Evolutionary conservation across 2,888 invertebrate species (phyloP), one percentile per base, ranked within the genome.

Genomic region (Proisotoma minuta): DNA sequence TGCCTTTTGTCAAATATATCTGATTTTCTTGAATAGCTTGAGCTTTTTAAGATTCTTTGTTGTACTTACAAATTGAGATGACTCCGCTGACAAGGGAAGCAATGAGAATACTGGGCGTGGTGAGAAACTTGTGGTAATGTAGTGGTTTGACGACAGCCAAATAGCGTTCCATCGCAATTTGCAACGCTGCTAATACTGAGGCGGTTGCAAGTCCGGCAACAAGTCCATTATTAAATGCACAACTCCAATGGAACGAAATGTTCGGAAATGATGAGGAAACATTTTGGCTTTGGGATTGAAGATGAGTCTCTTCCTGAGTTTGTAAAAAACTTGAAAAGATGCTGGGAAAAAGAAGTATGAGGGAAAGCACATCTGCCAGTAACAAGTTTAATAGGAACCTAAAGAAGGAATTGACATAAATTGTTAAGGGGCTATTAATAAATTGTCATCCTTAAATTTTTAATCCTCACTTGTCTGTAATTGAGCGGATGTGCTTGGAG

Each of bases 131-230:
- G 57, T 71, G 70, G 54, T 69, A 71, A 43, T 71, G 70, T 15
- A 71, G 69, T 5, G 70, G 70, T 28, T 64, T 60, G 15, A 69
- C 63, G n/a, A 71, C 67, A 12, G 69, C 70, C 15, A 71, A 52
- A 40, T 67, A 71, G 1, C 70, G 51, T 40, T 71, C 70, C 22
- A 69, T 51, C 10, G 63, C 69, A 29, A 71, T 71, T 43, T 69
- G 62, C 23, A 67, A 50, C 18, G 70, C 63, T 5, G 63, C 68
- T 4, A 71, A 58, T 39, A 65, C 60, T 1, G 70, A 68, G 3
- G 65, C 48, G 8, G 66, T 67, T 8, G 70, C 65, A 20, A 65
- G n/a, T 8, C 53, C 59, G 20, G 65, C 58, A 1, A 65, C 22
- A 1, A 65, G 23, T 23, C 65, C 54, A 4, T 59, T 62, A 29